Evolutionary conservation across 2,888 invertebrate genomes (phyloP).

Genomic region (Hydriomena furcata): DNA sequence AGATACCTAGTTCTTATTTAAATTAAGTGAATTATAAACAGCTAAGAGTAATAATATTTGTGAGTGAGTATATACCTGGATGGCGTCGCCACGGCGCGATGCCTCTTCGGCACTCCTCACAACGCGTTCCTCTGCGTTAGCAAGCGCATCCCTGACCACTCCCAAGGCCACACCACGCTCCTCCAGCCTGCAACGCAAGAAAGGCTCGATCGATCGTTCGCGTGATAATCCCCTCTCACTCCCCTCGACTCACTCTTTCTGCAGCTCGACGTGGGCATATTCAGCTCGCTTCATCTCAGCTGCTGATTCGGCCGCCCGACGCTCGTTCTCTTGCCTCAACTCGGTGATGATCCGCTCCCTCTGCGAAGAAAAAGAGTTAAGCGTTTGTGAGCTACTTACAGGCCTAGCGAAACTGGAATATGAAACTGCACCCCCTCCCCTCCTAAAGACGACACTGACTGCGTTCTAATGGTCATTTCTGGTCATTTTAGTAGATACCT

Average conservation of each 20-base stretch:
- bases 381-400: too few relatives aligned
- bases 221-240: too few relatives aligned
- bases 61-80: background rate
- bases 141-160: conserved; percentile 6
- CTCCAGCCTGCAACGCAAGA: conserved; percentile 24
- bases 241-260: conserved; percentile 12
- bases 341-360: conserved; percentile 11
- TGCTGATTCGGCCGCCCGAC: conserved; percentile 29
- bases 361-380: too few relatives aligned
- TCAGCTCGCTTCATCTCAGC: conserved; percentile 18
- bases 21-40: background rate
- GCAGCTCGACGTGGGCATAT: conserved; percentile 40
- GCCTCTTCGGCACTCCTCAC: background rate
- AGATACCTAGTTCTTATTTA: too few relatives aligned
- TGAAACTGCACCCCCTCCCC: too few relatives aligned
- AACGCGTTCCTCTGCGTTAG: conserved; percentile 15
- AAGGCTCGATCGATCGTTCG: background rate
- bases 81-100: background rate
- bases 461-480: too few relatives aligned
- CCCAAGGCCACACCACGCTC: conserved; percentile 36
- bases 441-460: too few relatives aligned
- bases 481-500: conserved; percentile 5
- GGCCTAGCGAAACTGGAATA: too few relatives aligned
- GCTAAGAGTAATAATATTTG: too few relatives aligned
- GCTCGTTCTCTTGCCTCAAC: conserved; percentile 36